Evolutionary conservation across 1,140 invertebrate species (phyloP), one percentile per base, ranked within the genome.

Genomic region (Bombyx mandarina): DNA sequence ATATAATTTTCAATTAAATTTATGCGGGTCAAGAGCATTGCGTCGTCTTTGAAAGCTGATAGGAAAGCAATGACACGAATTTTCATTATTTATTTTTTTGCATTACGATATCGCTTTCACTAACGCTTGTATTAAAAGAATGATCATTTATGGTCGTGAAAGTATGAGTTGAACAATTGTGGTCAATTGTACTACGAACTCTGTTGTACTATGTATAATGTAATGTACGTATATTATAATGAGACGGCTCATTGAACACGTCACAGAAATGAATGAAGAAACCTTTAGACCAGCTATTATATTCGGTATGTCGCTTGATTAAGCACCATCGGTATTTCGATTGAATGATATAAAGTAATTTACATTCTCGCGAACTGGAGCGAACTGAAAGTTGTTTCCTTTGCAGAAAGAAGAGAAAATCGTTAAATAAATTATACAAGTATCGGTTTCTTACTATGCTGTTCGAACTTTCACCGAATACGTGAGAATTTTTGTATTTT

Each of bases 81-180:
- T 83, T 81, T 80, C 78, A 79, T 82, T 74, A 71, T 62, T 82
- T 74, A 71, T 62, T 77, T 82, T 65, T 80, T 82, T 82, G 70
- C 79, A 77, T 71, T 68, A 62, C 73, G 70, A 79, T 83, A 85
- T 76, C 77, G 73, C 83, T 86, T 86, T 86, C 83, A 83, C 83
- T 85, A 61, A 61, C 47, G 68, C 75, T 83, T 82, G 79, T 76
- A 78, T 76, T 65, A 73, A 73, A 57, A 76, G 69, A 84, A 78
- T 73, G 71, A 74, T 62, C 66, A 77, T 78, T 76, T 71, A 71
- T 70, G 73, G 79, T 73, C 77, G 82, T 77, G 83, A 86, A 86
- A 85, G 82, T 35, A 35, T 35, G 26, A 35, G 26, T 85, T 67
- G 71, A 67, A 62, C 78, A 66, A 81, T 79, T 77, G 75, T 80